Conservation (phyloP, 2,888 invertebrate genomes). For the Volucella inanis region DNA sequence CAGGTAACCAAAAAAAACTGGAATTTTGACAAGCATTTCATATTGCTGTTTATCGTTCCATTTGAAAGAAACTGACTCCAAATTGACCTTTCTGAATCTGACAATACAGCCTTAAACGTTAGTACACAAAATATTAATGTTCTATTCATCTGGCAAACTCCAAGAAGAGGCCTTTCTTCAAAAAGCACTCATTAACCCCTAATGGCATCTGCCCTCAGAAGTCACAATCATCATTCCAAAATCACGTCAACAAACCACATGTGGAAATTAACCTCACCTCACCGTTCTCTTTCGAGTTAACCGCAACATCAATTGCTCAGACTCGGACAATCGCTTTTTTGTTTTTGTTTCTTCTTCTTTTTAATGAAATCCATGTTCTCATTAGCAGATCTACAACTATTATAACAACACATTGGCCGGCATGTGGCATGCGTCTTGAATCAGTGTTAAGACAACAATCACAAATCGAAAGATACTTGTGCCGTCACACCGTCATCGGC, state of each 20-base stretch:
- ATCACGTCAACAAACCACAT: slow-evolving; percentile 19
- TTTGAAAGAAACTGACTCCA: too few species aligned
- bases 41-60: too few species aligned
- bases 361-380: slow-evolving; percentile 27
- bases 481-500: not conserved
- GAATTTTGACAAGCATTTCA: too few species aligned
- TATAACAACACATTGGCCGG: slow-evolving; percentile 16
- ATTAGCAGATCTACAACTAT: slow-evolving; percentile 47
- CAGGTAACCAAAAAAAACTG: too few species aligned
- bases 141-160: not conserved
- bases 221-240: not conserved
- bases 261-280: slow-evolving; percentile 1
- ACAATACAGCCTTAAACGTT: too few species aligned
- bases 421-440: not conserved
- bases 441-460: slow-evolving; percentile 12
- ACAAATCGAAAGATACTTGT: slow-evolving; percentile 7
- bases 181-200: not conserved
- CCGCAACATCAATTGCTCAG: slow-evolving; percentile 22
- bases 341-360: not conserved
- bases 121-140: not conserved
- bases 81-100: too few species aligned
- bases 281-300: slow-evolving; percentile 1
- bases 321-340: slow-evolving; percentile 11
- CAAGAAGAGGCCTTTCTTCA: not conserved
- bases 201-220: not conserved